Conservation (phyloP, 1,140 invertebrate genomes). For the Zelostemma sp. region DNA sequence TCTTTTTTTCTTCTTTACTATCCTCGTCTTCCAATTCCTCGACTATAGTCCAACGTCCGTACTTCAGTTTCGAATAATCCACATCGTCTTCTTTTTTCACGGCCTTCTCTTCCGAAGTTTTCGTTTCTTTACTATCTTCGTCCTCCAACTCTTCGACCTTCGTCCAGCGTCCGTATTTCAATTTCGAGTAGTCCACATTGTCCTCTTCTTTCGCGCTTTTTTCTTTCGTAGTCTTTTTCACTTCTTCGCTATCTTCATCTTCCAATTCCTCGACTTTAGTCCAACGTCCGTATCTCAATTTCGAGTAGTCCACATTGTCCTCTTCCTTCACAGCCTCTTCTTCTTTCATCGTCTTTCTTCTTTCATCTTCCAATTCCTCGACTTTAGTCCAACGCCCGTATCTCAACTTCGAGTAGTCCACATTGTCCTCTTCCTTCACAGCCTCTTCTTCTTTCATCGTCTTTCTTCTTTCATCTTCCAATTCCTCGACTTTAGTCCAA, state of each 20-base stretch:
- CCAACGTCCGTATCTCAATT: slow-evolving; percentile 28
- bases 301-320: slow-evolving; percentile 12
- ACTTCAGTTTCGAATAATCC: slow-evolving; percentile 10
- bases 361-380: slow-evolving; percentile 61
- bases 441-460: not conserved
- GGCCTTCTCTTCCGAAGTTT: slow-evolving; percentile 2
- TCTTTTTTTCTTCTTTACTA: slow-evolving; percentile 13
- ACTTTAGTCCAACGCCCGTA: slow-evolving; percentile 42
- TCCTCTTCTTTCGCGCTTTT: not conserved
- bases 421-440: slow-evolving; percentile 3
- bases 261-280: slow-evolving; percentile 42
- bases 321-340: slow-evolving; percentile 6
- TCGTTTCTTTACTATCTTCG: slow-evolving; percentile 26
- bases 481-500: slow-evolving; percentile 42
- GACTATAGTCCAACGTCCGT: slow-evolving; percentile 32
- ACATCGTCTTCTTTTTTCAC: not conserved
- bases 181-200: slow-evolving; percentile 6
- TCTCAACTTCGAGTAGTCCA: too few species aligned
- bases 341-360: slow-evolving; percentile 47
- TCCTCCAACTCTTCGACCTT: slow-evolving; percentile 41
- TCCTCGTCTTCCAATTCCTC: slow-evolving; percentile 39
- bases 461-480: slow-evolving; percentile 24
- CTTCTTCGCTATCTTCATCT: slow-evolving; percentile 31
- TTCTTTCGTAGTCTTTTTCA: slow-evolving; percentile 9
- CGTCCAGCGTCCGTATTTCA: slow-evolving; percentile 33